Percentiles rank a stretch among this genome's conserved stretches.
Evolutionary conservation across 2,888 invertebrate species (phyloP).

Genomic region (Dichetophora obliterata): DNA sequence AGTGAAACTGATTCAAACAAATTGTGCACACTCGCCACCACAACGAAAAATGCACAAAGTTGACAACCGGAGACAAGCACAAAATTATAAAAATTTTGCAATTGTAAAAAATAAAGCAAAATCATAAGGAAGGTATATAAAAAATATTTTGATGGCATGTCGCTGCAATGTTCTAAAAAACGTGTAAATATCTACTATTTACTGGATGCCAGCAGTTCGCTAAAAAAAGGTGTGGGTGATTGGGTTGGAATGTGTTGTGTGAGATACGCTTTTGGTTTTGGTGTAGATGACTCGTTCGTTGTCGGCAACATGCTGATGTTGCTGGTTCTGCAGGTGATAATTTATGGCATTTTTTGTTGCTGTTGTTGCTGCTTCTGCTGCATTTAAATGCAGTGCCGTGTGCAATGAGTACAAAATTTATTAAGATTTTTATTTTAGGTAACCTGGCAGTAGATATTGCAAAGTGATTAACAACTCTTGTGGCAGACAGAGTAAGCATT

Average conservation of each 20-base stretch:
- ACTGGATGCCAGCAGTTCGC: neutral
- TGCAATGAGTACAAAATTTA: neutral
- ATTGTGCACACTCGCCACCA: neutral
- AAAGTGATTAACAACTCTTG: too few species aligned
- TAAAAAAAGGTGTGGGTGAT: neutral
- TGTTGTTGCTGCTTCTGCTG: too few species aligned
- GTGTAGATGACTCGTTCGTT: neutral
- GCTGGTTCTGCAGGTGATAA: conserved; percentile 19
- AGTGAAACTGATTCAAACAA: conserved; percentile 7
- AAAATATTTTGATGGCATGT: conserved; percentile 19
- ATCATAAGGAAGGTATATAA: conserved; percentile 7
- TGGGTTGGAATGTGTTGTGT: neutral
- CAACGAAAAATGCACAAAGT: too few species aligned
- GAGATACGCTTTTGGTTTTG: neutral
- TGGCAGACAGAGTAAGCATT: too few species aligned
- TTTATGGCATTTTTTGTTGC: neutral
- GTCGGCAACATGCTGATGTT: neutral
- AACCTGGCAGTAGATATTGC: too few species aligned
- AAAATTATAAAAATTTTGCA: neutral
- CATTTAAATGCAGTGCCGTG: neutral
- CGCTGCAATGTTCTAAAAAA: neutral
- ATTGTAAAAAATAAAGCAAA: neutral
- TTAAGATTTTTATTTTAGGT: too few species aligned
- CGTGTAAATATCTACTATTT: too few species aligned
- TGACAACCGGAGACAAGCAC: neutral